Conservation (phyloP, 2,888 invertebrate species). For the Watsonalla cultraria region DNA sequence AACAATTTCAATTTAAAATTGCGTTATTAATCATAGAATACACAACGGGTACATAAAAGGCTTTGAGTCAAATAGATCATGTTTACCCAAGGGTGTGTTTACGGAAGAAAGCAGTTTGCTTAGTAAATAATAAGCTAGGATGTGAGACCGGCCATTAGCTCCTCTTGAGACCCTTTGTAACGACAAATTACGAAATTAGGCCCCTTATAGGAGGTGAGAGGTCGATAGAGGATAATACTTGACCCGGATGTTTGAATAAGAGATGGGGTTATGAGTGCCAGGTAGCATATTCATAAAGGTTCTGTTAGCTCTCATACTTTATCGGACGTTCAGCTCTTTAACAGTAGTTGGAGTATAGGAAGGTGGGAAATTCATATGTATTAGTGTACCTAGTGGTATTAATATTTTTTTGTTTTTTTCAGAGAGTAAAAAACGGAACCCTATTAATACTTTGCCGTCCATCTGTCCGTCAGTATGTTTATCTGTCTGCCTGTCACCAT, state of each 20-base stretch:
- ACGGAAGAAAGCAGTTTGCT: conserved; percentile 7
- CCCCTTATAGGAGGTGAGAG: conserved; percentile 7
- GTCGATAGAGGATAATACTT: not conserved
- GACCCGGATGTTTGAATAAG: conserved; percentile 1
- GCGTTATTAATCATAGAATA: not conserved
- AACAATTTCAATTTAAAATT: not conserved
- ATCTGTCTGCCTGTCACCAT: no score
- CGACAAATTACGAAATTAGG: conserved; percentile 22
- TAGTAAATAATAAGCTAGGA: conserved; percentile 20
- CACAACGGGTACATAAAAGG: not conserved
- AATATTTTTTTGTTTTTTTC: no score
- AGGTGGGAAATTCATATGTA: no score
- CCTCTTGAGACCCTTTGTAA: conserved; percentile 20
- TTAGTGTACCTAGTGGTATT: no score
- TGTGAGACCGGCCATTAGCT: conserved; percentile 23
- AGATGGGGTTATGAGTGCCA: not conserved
- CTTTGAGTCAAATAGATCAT: conserved; percentile 4
- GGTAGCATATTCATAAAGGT: not conserved
- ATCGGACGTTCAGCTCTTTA: not conserved
- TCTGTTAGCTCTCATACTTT: not conserved
- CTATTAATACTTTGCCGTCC: no score
- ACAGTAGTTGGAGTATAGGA: not conserved
- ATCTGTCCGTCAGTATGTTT: no score
- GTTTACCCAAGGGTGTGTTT: conserved; percentile 5
- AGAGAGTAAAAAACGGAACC: no score